Evolutionary conservation across 2,888 invertebrate genomes (phyloP), one percentile per base, ranked within the genome.

Genomic region (Herminia tarsipennalis): DNA sequence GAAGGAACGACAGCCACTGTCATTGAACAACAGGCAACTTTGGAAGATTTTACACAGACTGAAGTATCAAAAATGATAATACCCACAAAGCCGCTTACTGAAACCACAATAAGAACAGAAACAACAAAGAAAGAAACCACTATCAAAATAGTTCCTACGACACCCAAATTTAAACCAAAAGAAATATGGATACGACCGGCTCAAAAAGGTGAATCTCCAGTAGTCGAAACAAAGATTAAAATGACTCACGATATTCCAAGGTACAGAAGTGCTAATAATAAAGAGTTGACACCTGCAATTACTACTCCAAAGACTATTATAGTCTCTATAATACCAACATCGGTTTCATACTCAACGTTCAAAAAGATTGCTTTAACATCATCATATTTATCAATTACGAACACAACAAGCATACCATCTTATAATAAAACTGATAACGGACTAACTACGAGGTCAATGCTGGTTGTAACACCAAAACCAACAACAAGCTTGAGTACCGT

Each of bases 161-260:
- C 88, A 13, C 48, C 70, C 0, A 91, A 90, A 67, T 81, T 83
- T 16, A 87, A 88, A 54, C 85, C 86, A n/a, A 91, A 91, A 68
- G 91, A 91, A 66, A 91, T 91, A 69, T 91, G 91, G 91, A 91
- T 91, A 64, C 77, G 75, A 59, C 91, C 91, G 28, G 83, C 89
- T 0, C 88, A 88, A 76, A 91, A 91, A 88, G 90, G 91, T 88
- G 90, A 91, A 82, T 73, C 74, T 29, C 16, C 66, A 18, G 52
- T 52, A 42, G 57, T 73, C 51, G 86, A 88, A 61, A 74, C 73
- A 37, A 90, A 88, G 68, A 48, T 67, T 24, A 81, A 79, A 75
- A 56, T 61, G 33, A 74, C 60, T 54, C 73, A 83, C 32, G 79
- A 83, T 20, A 66, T 77, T 49, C 57, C 68, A 22, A 83, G 76